Evolutionary conservation across 1,140 invertebrate species (phyloP), one percentile per base, ranked within the genome.

Genomic region (Euborellia annulipes): DNA sequence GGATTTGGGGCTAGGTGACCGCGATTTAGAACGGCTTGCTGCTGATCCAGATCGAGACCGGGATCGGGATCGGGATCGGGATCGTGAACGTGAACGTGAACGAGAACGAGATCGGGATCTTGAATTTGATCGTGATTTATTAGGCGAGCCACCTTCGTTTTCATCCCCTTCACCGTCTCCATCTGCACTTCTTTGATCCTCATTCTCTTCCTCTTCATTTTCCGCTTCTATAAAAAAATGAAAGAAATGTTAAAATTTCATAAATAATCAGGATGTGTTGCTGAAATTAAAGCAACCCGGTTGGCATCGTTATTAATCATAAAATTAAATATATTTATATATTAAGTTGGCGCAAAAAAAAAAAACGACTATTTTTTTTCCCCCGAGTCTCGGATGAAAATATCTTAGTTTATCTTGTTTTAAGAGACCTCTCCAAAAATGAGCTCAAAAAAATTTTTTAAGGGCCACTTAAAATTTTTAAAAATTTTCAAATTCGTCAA

Each of bases 91-190:
- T 3, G 4, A 45, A 47, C 40, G 8, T 49, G n/a, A 49, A 43
- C 13, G 16, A 46, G 6, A 21, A 46, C n/a, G 14, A 23, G 38
- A 50, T 46, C 3, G 32, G 17, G n/a, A 19, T 37, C 46, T 43
- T 22, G 21, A 41, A 22, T 40, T 18, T 14, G 39, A 37, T 38
- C 20, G 23, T 14, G 36, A 40, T 27, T 14, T 17, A 19, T 43
- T 36, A 59, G 56, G 58, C n/a, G n/a, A n/a, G n/a, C n/a, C n/a
- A n/a, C n/a, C n/a, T 58, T 62, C 61, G 0, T 61, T 57, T 39
- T 61, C 57, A 36, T 46, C 47, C 51, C 60, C 58, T 20, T 63
- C 59, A n/a, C 52, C 32, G 9, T 49, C 50, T 22, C 52, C 58
- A 18, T 57, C 56, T 46, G 62, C 58, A 48, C 45, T 55, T 51